A percentile compares a stretch with the other conserved stretches of the same genome.
Conservation (phyloP, 2,113 vertebrate species). For the Dicrurus megarhynchus region DNA sequence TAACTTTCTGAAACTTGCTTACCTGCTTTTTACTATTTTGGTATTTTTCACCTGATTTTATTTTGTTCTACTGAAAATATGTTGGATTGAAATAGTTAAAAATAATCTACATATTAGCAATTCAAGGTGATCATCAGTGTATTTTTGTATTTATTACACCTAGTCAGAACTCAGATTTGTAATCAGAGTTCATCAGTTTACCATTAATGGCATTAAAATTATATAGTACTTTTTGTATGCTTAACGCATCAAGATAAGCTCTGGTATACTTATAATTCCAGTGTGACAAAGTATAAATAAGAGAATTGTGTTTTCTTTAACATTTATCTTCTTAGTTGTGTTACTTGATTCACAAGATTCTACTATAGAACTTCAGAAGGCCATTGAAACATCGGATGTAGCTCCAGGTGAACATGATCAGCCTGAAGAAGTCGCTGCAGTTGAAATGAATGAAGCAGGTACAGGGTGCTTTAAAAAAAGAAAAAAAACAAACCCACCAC, state of each 20-base stretch:
- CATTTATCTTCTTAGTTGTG: constrained; percentile 68
- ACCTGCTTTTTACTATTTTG: not conserved
- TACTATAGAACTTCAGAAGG: constrained; percentile 46
- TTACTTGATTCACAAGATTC: constrained; percentile 89
- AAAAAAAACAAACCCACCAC: too few species aligned
- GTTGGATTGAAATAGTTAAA: not conserved
- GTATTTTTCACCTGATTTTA: not conserved
- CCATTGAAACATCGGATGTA: not conserved
- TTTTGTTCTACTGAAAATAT: not conserved
- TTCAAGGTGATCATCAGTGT: not conserved
- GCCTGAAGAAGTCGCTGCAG: constrained; percentile 18
- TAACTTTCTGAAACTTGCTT: not conserved
- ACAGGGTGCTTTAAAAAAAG: not conserved
- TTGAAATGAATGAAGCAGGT: constrained; percentile 70
- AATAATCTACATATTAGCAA: not conserved
- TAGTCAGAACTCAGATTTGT: not conserved
- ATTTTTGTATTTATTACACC: not conserved
- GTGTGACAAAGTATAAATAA: not conserved
- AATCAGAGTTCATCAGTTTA: not conserved
- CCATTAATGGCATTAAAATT: not conserved
- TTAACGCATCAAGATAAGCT: not conserved
- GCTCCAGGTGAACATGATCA: not conserved
- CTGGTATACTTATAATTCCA: not conserved
- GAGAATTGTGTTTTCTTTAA: not conserved
- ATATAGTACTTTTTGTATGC: not conserved